A percentile compares a stretch with the other conserved stretches of the same genome.
Evolutionary conservation across 2,797 vertebrate genomes (phyloP).

Genomic region (Cuniculus paca): DNA sequence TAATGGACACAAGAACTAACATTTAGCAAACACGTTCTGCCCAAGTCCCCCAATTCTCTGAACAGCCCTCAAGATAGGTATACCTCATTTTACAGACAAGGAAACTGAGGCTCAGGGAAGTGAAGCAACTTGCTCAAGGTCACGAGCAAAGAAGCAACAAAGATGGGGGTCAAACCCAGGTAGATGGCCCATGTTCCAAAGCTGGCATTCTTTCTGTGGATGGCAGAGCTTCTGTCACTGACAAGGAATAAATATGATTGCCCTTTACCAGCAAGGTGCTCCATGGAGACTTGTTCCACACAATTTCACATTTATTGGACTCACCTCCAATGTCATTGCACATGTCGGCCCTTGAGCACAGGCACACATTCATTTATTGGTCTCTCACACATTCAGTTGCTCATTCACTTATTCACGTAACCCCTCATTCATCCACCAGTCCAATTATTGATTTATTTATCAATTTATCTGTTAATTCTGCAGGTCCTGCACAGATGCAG

Average conservation of each 20-base stretch:
- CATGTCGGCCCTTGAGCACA: not conserved
- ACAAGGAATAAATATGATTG: not conserved
- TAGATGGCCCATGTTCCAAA: not conserved
- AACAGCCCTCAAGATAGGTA: not conserved
- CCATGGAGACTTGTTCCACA: not conserved
- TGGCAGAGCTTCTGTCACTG: not conserved
- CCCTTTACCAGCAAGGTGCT: not conserved
- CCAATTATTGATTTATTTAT: not conserved
- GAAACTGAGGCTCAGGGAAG: conserved; percentile 27
- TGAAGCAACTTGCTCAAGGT: not conserved
- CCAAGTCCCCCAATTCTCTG: not conserved
- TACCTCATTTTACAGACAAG: not conserved
- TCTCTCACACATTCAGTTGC: not conserved
- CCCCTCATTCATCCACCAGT: not conserved
- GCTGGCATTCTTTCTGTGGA: not conserved
- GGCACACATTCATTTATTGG: not conserved
- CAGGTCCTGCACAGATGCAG: not conserved
- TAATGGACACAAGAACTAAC: not conserved
- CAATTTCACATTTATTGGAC: not conserved
- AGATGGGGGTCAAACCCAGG: not conserved
- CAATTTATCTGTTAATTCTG: not conserved
- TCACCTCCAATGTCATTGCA: not conserved
- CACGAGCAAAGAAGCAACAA: not conserved
- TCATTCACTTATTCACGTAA: not conserved
- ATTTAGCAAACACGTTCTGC: not conserved